These are phyloP conservation scores for Drosophila macrospina DNA, from an alignment of 2,888 invertebrate genomes.

Conservation along the genomic window DNA sequence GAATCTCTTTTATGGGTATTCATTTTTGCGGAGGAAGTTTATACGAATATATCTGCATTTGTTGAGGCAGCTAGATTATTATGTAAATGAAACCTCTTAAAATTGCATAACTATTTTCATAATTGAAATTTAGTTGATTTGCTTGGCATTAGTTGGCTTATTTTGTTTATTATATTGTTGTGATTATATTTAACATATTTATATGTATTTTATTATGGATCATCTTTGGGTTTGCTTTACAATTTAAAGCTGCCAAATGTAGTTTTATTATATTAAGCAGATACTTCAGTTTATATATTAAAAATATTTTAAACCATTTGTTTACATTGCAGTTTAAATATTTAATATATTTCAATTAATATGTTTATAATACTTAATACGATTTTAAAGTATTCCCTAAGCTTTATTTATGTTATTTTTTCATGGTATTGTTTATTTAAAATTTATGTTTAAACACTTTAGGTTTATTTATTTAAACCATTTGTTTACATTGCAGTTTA, in stretches of 20 bases:
- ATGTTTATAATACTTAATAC: not conserved
- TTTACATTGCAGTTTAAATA: not conserved
- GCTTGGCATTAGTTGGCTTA: not conserved
- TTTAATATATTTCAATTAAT: not conserved
- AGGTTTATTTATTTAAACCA: not conserved
- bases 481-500: not conserved
- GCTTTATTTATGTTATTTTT: not conserved
- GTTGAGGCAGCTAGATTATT: not conserved
- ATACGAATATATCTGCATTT: slow-evolving; percentile 7
- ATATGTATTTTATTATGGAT: not conserved
- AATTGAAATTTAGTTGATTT: slow-evolving; percentile 2
- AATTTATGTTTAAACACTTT: not conserved
- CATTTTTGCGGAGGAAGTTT: slow-evolving; percentile 21
- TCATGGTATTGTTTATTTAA: not conserved
- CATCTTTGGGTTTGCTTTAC: no score
- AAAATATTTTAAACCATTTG: not conserved
- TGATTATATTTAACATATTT: no score
- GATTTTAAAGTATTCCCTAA: not conserved
- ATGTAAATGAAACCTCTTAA: slow-evolving; percentile 10
- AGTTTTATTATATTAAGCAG: no score
- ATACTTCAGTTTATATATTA: not conserved
- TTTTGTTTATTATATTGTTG: no score
- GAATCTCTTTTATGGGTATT: slow-evolving; percentile 10
- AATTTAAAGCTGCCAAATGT: no score
- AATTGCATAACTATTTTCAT: slow-evolving; percentile 4